Percentiles rank a stretch among this genome's conserved stretches.
Conservation (phyloP, 1,140 invertebrate genomes). For the Marisa cornuarietis region DNA sequence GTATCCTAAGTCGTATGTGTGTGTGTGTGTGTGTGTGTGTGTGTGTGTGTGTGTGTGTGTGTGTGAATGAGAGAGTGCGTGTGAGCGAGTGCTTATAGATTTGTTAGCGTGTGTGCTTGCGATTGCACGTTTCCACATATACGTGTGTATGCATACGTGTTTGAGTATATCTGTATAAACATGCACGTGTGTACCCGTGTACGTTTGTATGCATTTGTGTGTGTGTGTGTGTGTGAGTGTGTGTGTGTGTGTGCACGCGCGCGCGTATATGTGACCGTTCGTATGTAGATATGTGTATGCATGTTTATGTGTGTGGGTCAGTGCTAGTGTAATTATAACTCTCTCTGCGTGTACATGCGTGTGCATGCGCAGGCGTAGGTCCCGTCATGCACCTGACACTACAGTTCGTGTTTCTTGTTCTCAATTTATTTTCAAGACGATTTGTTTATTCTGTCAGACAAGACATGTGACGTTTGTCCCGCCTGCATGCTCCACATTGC, state of each 20-base stretch:
- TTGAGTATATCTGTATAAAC: no score
- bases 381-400: neutral
- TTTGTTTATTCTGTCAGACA: neutral
- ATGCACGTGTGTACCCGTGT: no score
- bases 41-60: neutral
- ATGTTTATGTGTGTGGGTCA: constrained; percentile 1
- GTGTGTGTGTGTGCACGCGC: no score
- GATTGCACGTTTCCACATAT: no score
- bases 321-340: neutral
- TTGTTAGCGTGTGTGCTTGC: no score
- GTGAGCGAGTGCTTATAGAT: no score
- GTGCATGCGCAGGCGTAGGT: neutral
- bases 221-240: neutral
- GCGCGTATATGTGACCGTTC: no score
- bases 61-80: no score
- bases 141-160: neutral
- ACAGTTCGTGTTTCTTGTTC: no score
- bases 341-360: neutral
- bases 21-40: neutral
- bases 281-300: neutral
- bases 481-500: no score
- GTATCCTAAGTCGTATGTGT: no score
- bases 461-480: no score
- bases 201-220: neutral
- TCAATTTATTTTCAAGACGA: neutral